These are phyloP conservation scores for Apamea sordens DNA, from an alignment of 2,888 invertebrate species.

Conservation along the genomic window DNA sequence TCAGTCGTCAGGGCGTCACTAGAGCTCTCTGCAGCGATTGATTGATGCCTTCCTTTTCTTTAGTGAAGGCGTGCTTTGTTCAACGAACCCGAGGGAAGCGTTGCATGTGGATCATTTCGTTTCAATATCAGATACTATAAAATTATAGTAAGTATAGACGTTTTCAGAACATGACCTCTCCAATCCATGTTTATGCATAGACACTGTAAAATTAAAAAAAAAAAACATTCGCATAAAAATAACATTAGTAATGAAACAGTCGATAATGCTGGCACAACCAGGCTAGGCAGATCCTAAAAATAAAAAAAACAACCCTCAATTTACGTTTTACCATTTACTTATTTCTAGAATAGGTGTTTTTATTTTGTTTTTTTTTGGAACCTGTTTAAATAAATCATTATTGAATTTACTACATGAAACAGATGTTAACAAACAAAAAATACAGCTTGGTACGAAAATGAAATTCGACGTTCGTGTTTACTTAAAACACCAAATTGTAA, in stretches of 20 bases:
- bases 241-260: too few species aligned
- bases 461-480: slow-evolving; percentile 9
- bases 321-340: too few species aligned
- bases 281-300: too few species aligned
- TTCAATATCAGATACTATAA: slow-evolving; percentile 1
- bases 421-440: not conserved
- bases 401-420: not conserved
- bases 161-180: too few species aligned
- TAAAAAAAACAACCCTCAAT: too few species aligned
- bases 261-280: too few species aligned
- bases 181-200: not conserved
- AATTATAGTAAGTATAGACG: not conserved
- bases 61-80: not conserved
- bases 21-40: slow-evolving; percentile 4
- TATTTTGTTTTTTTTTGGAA: too few species aligned
- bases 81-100: not conserved
- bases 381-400: not conserved
- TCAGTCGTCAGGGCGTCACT: not conserved
- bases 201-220: not conserved
- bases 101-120: not conserved
- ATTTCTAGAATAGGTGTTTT: too few species aligned
- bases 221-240: too few species aligned
- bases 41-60: slow-evolving; percentile 16
- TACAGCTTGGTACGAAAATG: not conserved
- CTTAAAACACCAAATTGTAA: not conserved